Evolutionary conservation across 2,113 vertebrate species (phyloP).

Genomic region (Phalacrocorax aristotelis): DNA sequence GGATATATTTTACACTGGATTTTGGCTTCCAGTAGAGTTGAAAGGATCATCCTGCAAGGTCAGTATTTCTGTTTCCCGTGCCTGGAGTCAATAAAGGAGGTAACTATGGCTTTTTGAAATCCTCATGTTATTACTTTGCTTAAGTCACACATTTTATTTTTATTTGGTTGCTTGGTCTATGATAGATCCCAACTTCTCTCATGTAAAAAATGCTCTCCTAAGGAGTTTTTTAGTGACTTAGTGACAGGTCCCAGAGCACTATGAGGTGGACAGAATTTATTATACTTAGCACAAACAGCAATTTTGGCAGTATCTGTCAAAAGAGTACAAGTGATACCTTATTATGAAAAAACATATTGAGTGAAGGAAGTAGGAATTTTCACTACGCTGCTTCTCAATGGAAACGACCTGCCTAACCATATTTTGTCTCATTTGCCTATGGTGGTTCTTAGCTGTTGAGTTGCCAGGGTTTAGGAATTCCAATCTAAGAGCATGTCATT

Average conservation of each 20-base stretch:
- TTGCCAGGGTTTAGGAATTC: neutral
- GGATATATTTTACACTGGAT: neutral
- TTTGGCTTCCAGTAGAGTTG: neutral
- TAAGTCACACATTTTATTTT: slow-evolving; percentile 10
- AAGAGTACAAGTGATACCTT: neutral
- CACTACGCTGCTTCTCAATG: neutral
- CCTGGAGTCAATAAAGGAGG: neutral
- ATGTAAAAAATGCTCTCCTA: neutral
- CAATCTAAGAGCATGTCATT: neutral
- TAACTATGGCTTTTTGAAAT: neutral
- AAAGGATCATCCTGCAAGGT: neutral
- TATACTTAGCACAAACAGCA: neutral
- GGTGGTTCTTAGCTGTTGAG: neutral
- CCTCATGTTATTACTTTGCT: neutral
- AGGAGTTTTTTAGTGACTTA: neutral
- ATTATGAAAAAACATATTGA: neutral
- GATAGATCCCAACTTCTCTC: neutral
- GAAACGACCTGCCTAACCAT: neutral
- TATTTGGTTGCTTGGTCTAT: neutral
- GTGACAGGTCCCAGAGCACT: neutral
- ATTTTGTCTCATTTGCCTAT: neutral
- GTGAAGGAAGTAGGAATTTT: neutral
- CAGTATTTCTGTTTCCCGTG: neutral
- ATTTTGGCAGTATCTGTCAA: neutral
- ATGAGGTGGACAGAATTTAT: neutral